Evolutionary conservation across 2,113 vertebrate species (phyloP).

Genomic region (Myiagra hebetior): DNA sequence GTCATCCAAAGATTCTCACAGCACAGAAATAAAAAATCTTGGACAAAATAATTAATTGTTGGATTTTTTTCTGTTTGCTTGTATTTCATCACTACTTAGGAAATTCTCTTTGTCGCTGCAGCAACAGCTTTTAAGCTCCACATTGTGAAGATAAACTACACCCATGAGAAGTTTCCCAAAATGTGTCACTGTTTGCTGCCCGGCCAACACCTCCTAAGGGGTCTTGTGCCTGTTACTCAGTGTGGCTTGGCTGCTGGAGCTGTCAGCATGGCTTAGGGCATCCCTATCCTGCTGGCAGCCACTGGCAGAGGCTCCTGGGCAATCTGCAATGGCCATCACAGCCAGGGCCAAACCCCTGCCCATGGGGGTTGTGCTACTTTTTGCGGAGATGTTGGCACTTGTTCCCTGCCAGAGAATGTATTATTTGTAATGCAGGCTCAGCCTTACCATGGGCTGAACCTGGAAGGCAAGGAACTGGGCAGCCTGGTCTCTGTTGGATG

Average conservation of each 20-base stretch:
- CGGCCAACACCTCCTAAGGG: neutral
- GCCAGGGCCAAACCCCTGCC: neutral
- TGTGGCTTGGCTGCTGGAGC: neutral
- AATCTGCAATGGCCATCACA: neutral
- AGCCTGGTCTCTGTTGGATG: neutral
- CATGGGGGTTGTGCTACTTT: neutral
- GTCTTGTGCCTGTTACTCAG: rapidly evolving
- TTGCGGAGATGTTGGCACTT: neutral
- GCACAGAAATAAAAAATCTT: neutral
- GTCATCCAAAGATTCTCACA: neutral
- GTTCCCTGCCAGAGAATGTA: neutral
- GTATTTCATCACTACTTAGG: neutral
- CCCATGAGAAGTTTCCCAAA: neutral
- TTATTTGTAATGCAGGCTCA: neutral
- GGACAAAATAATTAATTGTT: neutral
- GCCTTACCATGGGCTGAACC: neutral
- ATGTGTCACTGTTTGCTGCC: neutral
- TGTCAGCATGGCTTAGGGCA: neutral
- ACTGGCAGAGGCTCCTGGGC: neutral
- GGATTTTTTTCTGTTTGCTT: neutral
- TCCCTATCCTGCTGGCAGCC: neutral
- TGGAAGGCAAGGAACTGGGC: neutral
- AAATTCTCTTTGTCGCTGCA: neutral
- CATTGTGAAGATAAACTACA: neutral
- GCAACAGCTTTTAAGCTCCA: neutral